Base-by-base conservation (phyloP, 2,113 vertebrate species). In the Lonchura striata region DNA sequence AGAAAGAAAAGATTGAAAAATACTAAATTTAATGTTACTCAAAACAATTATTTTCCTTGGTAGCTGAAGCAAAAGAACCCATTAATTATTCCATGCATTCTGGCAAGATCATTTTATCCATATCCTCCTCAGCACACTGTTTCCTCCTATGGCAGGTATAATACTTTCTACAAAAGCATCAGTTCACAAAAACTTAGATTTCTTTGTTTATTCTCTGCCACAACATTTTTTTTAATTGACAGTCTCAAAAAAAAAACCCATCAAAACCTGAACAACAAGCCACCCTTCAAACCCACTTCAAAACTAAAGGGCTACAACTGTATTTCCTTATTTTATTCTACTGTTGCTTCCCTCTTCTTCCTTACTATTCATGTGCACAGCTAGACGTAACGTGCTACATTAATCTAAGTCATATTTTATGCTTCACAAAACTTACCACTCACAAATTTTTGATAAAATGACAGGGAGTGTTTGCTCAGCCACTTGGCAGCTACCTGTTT, bases 21-120 rank as follows among this genome's bases (percentile, higher is more conserved):
- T 82, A 4, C 46, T 79, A 76, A 82, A 88, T 54, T 93, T 28
- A 53, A 12, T 85, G 93, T 84, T 61, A 76, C 82, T 82, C 41
- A 77, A 87, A 96, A 77, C 54, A 92, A 86, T 82, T 82, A 60
- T 82, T 94, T 94, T 90, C 82, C 72, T 85, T 74, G 66, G 94
- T 76, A 95, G 66, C n/a, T 85, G 41, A 93, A 93, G 28, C 54
- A 74, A 88, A 94, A 88, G 75, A 93, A 88, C 28, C 53, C 3
- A 0, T n/a, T 95, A 82, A 94, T 77, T 82, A 85, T 69, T 92
- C 82, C 59, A 82, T 37, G n/a, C 65, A 93, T 80, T 80, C 66
- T 27, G 80, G 50, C 23, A 95, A 65, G 61, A 88, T 64, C 71
- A 91, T 87, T 91, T 91, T 87, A 72, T 42, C 44, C 49, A 79